These are phyloP conservation scores for Halcyon badia DNA, from an alignment of 2,797 vertebrate species.

Conservation along the genomic window DNA sequence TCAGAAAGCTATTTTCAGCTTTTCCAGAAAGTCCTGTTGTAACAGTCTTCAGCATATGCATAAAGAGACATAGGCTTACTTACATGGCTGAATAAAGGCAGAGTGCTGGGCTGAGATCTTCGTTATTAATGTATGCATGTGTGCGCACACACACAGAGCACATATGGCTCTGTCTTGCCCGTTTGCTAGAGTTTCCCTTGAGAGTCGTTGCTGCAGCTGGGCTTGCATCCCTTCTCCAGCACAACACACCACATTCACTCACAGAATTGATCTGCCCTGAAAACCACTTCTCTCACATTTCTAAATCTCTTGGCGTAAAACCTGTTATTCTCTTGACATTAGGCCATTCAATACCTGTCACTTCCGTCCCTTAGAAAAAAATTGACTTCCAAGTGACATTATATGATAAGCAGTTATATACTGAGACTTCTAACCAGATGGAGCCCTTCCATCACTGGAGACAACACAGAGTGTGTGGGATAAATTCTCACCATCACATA, in stretches of 20 bases:
- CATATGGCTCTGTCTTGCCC: background rate
- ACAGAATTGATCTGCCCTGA: conserved; percentile 57
- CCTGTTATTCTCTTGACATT: conserved; percentile 73
- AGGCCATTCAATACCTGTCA: conserved; percentile 74
- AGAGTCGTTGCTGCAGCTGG: background rate
- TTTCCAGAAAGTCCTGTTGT: background rate
- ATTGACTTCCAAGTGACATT: conserved; percentile 73
- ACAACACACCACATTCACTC: background rate
- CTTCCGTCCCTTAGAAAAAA: conserved; percentile 45
- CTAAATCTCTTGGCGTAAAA: conserved; percentile 70
- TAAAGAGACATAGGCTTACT: background rate
- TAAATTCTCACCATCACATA: background rate
- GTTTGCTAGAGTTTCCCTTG: background rate
- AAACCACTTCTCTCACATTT: conserved; percentile 71
- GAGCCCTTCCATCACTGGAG: conserved; percentile 74
- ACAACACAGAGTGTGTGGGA: conserved; percentile 35
- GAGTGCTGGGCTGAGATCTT: background rate
- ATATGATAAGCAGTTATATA: conserved; percentile 76
- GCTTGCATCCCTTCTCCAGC: background rate
- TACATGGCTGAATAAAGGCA: background rate
- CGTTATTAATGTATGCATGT: background rate
- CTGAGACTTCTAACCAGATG: conserved; percentile 70
- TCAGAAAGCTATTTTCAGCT: conserved; percentile 15
- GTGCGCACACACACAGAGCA: background rate
- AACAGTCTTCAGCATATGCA: background rate